Conservation (phyloP, 2,888 invertebrate species). For the Xanthia togata region DNA sequence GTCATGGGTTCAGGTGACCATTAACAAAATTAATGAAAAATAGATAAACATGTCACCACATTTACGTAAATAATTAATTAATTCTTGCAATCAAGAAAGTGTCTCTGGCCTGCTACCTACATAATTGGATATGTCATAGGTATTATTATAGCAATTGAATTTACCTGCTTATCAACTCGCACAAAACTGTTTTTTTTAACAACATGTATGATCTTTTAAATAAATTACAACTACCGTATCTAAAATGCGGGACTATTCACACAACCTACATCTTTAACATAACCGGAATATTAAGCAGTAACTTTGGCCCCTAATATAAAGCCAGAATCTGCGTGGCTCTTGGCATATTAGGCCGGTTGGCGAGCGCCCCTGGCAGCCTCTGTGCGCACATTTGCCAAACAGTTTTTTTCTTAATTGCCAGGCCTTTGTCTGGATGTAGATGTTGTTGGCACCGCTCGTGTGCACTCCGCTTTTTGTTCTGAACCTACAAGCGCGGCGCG, state of each 20-base stretch:
- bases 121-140: not conserved
- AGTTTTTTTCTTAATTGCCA: slow-evolving; percentile 68
- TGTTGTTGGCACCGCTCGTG: slow-evolving; percentile 61
- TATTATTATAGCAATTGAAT: not conserved
- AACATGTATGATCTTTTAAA: not conserved
- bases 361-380: slow-evolving; percentile 61
- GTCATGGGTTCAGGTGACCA: slow-evolving; percentile 5
- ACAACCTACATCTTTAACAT: slow-evolving; percentile 28
- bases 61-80: slow-evolving; percentile 3
- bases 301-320: slow-evolving; percentile 36
- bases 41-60: slow-evolving; percentile 4
- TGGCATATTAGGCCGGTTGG: slow-evolving; percentile 61
- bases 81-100: not conserved
- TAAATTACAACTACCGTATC: not conserved
- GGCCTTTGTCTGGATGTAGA: slow-evolving; percentile 64
- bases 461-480: slow-evolving; percentile 49
- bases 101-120: not conserved
- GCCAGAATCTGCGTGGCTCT: slow-evolving; percentile 36
- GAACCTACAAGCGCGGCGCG: slow-evolving; percentile 17
- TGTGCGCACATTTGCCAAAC: slow-evolving; percentile 64
- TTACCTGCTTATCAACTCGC: not conserved
- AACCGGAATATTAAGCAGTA: slow-evolving; percentile 52
- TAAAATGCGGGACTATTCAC: not conserved
- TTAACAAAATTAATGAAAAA: slow-evolving; percentile 35
- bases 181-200: not conserved